Percentiles rank a stretch among this genome's conserved stretches.
Evolutionary conservation across 2,113 vertebrate species (phyloP).

Genomic region (Synodontis membranacea): DNA sequence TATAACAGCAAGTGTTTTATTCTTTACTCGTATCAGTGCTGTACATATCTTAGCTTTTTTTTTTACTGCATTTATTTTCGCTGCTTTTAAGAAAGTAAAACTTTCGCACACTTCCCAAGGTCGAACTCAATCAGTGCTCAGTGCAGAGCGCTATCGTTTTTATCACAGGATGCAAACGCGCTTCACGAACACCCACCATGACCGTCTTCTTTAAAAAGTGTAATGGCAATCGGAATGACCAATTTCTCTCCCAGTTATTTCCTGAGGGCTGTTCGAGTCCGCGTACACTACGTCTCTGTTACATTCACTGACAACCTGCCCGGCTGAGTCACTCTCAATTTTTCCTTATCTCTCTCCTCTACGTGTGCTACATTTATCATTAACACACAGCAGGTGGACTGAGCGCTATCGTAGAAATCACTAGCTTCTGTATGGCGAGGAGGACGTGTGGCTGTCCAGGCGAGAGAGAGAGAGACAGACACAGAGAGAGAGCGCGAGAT

Average conservation of each 20-base stretch:
- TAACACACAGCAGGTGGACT: slow-evolving; percentile 46
- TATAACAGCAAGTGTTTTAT: background rate
- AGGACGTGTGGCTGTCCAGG: background rate
- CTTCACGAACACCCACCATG: slow-evolving; percentile 7
- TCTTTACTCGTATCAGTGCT: background rate
- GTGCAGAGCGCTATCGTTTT: background rate
- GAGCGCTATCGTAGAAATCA: slow-evolving; percentile 40
- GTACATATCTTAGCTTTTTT: background rate
- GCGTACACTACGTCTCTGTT: slow-evolving; percentile 36
- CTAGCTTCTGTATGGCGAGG: slow-evolving; percentile 16
- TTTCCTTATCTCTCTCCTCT: slow-evolving; percentile 42
- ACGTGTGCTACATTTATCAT: slow-evolving; percentile 32
- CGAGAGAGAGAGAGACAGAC: background rate
- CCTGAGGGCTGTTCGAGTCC: slow-evolving; percentile 32
- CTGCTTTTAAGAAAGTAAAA: slow-evolving; percentile 21
- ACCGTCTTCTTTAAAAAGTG: slow-evolving; percentile 10
- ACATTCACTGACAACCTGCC: slow-evolving; percentile 31
- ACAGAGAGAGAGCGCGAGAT: slow-evolving; percentile 14
- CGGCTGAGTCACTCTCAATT: slow-evolving; percentile 47
- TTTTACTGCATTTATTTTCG: background rate
- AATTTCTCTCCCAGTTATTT: slow-evolving; percentile 37
- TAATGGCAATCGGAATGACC: slow-evolving; percentile 29
- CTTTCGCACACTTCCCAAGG: background rate
- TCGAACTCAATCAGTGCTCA: slow-evolving; percentile 1
- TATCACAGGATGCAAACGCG: slow-evolving; percentile 15